phyloP scores from a whole-genome alignment of 1,140 invertebrate genomes.

The Berghia stephanieae region DNA sequence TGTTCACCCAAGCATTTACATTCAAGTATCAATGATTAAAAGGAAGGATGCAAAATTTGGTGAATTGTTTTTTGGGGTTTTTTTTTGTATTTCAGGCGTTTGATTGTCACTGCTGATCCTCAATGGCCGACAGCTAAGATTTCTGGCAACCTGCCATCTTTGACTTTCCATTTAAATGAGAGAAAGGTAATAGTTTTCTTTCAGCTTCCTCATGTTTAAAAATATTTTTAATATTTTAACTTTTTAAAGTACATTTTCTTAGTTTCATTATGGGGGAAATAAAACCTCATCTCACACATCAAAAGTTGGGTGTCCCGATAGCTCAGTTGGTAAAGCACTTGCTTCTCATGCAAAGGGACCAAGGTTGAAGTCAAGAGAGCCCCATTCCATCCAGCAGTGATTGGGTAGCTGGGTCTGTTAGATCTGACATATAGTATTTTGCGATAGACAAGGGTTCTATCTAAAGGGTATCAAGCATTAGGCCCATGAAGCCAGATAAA shows the following conservation, averaged over 20 bases:
- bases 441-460: no score
- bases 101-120: conserved; percentile 84
- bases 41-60: neutral
- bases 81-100: conserved; percentile 70
- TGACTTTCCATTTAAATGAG: conserved; percentile 86
- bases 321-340: no score
- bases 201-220: neutral
- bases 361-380: no score
- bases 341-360: no score
- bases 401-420: no score
- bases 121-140: conserved; percentile 84
- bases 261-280: neutral
- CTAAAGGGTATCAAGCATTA: no score
- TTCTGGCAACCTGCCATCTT: conserved; percentile 83
- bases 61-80: neutral
- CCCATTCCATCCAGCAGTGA: no score
- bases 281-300: no score
- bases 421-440: no score
- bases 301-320: no score
- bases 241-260: neutral
- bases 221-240: neutral
- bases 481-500: no score
- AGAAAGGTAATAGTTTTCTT: conserved; percentile 51
- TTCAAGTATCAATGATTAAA: neutral
- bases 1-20: no score